A percentile compares a stretch with the other conserved stretches of the same genome.
Evolutionary conservation across 1,140 invertebrate species (phyloP).

Genomic region (Lepidurus apus): DNA sequence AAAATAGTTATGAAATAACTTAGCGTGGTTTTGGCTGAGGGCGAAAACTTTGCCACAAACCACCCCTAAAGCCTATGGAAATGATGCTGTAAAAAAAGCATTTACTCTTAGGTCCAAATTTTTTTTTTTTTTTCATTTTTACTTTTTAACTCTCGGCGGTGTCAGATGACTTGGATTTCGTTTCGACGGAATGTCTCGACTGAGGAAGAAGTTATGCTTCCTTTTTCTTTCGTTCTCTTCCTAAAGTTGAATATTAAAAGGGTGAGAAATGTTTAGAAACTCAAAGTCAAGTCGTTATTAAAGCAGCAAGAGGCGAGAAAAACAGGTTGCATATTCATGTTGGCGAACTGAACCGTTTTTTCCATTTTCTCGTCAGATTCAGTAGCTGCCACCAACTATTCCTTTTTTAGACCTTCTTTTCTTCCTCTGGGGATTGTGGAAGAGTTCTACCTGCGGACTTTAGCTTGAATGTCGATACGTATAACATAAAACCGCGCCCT

Average conservation of each 20-base stretch:
- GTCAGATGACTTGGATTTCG: too few species aligned
- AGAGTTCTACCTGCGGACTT: too few species aligned
- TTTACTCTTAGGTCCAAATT: too few species aligned
- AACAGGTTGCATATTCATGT: slow-evolving; percentile 3
- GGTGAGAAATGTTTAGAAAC: background rate
- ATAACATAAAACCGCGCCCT: background rate
- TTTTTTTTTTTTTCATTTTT: too few species aligned
- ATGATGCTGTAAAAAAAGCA: background rate
- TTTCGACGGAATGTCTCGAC: too few species aligned
- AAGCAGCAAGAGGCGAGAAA: too few species aligned
- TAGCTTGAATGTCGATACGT: background rate
- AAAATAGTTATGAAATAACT: slow-evolving; percentile 12
- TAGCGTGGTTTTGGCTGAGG: background rate
- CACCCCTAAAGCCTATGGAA: background rate
- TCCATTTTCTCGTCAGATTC: slow-evolving; percentile 4
- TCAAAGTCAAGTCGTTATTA: too few species aligned
- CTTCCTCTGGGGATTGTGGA: background rate
- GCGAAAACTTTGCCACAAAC: background rate
- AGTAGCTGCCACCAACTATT: background rate
- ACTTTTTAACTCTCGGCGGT: too few species aligned
- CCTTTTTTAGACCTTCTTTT: background rate
- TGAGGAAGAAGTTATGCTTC: too few species aligned
- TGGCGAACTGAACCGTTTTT: background rate
- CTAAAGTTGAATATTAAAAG: background rate
- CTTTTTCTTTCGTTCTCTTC: too few species aligned